Evolutionary conservation across 2,797 vertebrate genomes (phyloP).

Genomic region (Coluber constrictor): DNA sequence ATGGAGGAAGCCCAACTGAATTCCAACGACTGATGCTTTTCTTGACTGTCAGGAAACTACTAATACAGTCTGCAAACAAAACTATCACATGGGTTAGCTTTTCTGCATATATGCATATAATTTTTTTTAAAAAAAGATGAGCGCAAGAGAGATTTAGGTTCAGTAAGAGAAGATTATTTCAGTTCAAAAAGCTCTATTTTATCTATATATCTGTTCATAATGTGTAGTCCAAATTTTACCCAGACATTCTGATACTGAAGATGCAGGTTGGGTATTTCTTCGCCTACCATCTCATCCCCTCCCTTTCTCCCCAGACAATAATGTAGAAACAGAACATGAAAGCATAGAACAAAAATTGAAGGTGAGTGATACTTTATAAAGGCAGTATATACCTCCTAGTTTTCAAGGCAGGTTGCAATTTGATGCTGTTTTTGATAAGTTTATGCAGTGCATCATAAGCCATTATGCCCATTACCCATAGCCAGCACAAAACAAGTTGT

Average conservation of each 20-base stretch:
- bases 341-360: neutral
- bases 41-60: neutral
- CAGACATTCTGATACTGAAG: neutral
- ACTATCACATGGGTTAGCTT: slow-evolving; percentile 28
- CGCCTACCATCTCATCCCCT: neutral
- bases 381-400: no score
- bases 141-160: slow-evolving; percentile 27
- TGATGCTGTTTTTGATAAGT: no score
- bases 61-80: neutral
- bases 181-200: neutral
- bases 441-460: no score
- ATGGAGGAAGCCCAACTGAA: neutral
- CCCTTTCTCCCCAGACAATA: neutral
- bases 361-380: no score
- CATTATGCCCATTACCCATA: no score
- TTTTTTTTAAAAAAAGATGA: neutral
- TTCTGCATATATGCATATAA: neutral
- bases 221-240: no score
- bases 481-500: no score
- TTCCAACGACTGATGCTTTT: slow-evolving; percentile 8
- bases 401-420: no score
- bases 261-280: neutral
- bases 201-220: neutral
- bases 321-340: neutral
- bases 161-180: slow-evolving; percentile 18